Base-by-base conservation (phyloP, 2,888 invertebrate genomes). In the Synanthedon myopaeformis region DNA sequence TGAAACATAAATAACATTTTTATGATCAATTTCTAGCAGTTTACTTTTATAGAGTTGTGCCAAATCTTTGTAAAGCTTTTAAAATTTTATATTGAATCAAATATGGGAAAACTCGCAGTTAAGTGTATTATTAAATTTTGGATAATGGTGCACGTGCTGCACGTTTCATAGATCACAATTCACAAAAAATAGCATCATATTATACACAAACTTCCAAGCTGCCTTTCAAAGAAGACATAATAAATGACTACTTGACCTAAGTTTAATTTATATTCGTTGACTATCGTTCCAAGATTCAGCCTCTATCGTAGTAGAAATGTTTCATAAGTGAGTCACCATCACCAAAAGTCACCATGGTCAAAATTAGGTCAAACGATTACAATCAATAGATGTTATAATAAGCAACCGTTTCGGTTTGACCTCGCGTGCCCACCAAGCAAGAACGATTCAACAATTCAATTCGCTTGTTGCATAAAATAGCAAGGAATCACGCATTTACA, bases 341-440 rank as follows among this genome's bases (percentile, higher is more conserved):
- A 42, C 45, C 14, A 45, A 45, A 5, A 14, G 14, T 17, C 19
- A 49, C 49, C 14, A 41, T 51, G 35, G 41, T 13, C 23, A 60
- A 63, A 23, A 64, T 60, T 64, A 60, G 69, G 68, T 70, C 65
- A 65, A 62, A 60, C 59, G 57, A 60, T 59, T 59, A 57, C 57
- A 61, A 63, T 65, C 65, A 61, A 69, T 66, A 63, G 64, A 64
- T 58, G 57, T 60, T 59, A 65, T 62, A 62, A 64, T 62, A 62
- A 62, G 53, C 58, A 54, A 60, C 35, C 10, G 35, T 35, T 55
- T 52, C 56, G 56, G 53, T 41, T 51, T 61, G 71, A 66, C 71
- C 71, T 76, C 70, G 75, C 74, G 68, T 73, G 76, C 61, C 56
- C 35, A 56, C 54, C 59, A 59, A 57, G 59, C 58, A 62, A 61